Percentiles rank a stretch among this genome's conserved stretches.
Conservation (phyloP, 1,140 invertebrate species). For the Drosophila dunni region DNA sequence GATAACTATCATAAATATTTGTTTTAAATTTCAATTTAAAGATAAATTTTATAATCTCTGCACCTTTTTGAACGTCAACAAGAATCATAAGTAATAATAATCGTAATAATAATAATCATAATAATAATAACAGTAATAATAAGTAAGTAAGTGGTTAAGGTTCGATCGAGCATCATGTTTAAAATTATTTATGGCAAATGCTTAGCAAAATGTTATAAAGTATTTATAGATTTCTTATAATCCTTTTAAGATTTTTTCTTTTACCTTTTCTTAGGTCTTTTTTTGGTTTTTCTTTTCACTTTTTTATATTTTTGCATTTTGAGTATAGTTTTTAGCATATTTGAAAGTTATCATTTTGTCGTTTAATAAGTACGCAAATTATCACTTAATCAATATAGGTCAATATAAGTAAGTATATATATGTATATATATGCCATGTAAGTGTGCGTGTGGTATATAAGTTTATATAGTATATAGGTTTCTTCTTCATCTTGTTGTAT, state of each 20-base stretch:
- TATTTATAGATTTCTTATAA: slow-evolving; percentile 43
- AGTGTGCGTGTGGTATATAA: slow-evolving; percentile 73
- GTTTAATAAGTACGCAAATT: slow-evolving; percentile 76
- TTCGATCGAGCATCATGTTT: slow-evolving; percentile 52
- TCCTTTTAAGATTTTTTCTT: slow-evolving; percentile 5
- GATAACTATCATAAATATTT: slow-evolving; percentile 74
- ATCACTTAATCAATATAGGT: slow-evolving; percentile 78
- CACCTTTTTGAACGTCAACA: slow-evolving; percentile 63
- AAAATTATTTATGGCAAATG: slow-evolving; percentile 65
- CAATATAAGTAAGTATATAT: slow-evolving; percentile 51
- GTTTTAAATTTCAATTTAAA: slow-evolving; percentile 61
- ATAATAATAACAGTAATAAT: slow-evolving; percentile 58
- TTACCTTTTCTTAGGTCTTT: slow-evolving; percentile 13
- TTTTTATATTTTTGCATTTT: slow-evolving; percentile 44
- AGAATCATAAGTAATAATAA: slow-evolving; percentile 59
- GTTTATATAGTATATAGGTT: slow-evolving; percentile 66
- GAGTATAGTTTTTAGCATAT: slow-evolving; percentile 72
- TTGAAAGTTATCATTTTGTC: slow-evolving; percentile 60
- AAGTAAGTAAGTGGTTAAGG: slow-evolving; percentile 45
- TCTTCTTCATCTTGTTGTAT: slow-evolving; percentile 10
- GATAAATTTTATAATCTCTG: slow-evolving; percentile 53
- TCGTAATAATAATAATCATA: no score
- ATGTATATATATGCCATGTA: slow-evolving; percentile 73
- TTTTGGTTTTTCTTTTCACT: slow-evolving; percentile 26
- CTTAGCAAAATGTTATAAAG: slow-evolving; percentile 58